phyloP scores from a whole-genome alignment of 2,888 invertebrate genomes.

The Eupsilia transversa region DNA sequence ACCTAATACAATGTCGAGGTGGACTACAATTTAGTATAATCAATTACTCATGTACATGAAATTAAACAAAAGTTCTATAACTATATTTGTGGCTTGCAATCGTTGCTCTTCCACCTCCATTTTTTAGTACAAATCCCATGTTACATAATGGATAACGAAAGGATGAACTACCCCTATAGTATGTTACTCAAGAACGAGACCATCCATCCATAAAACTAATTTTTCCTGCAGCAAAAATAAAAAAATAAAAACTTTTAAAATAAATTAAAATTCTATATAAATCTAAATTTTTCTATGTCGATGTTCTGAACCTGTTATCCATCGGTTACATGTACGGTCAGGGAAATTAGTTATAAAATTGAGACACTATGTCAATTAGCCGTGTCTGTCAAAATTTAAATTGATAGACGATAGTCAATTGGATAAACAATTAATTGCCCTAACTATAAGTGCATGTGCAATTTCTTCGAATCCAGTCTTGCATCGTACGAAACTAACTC shows the following conservation, averaged over 20 bases:
- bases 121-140: no score
- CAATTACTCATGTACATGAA: no score
- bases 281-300: not conserved
- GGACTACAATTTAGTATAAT: not conserved
- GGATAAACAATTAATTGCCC: not conserved
- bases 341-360: no score
- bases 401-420: no score
- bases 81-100: no score
- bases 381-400: no score
- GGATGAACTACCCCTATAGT: not conserved
- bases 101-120: no score
- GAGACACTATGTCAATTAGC: no score
- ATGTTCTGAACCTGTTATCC: not conserved
- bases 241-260: no score
- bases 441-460: not conserved
- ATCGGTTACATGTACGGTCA: not conserved
- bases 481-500: not conserved
- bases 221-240: rapidly evolving
- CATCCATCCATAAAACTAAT: not conserved
- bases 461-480: not conserved
- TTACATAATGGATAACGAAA: not conserved
- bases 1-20: not conserved
- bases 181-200: not conserved
- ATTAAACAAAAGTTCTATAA: no score
- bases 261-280: no score